A percentile compares a stretch with the other conserved stretches of the same genome.
Evolutionary conservation across 2,113 vertebrate genomes (phyloP).

Genomic region (Alectura lathami): DNA sequence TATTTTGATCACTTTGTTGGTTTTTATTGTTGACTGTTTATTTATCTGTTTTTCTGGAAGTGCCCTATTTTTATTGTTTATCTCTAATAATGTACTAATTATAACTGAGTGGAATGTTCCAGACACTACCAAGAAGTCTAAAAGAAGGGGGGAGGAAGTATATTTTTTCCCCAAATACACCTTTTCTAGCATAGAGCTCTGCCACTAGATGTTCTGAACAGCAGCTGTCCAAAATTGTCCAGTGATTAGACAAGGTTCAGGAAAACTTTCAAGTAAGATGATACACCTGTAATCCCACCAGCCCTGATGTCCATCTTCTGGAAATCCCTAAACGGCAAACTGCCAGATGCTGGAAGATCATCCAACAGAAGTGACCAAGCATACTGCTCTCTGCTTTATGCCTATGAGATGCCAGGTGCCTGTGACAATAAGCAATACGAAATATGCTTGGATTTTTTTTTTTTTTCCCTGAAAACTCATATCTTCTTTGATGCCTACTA

Average conservation of each 20-base stretch:
- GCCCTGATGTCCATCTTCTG: background rate
- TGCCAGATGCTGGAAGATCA: background rate
- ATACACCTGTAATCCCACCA: background rate
- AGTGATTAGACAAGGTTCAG: background rate
- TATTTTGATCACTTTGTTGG: background rate
- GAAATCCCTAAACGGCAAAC: background rate
- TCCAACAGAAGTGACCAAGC: background rate
- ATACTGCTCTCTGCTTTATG: background rate
- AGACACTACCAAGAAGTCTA: background rate
- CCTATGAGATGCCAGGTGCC: background rate
- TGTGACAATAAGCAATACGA: background rate
- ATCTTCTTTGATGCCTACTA: background rate
- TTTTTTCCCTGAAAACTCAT: background rate
- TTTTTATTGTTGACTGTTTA: background rate
- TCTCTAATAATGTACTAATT: background rate
- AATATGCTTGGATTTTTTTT: background rate
- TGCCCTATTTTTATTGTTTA: background rate
- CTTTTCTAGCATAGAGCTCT: background rate
- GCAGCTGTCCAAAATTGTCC: background rate
- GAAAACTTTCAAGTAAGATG: background rate
- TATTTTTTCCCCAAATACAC: background rate
- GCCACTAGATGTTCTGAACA: background rate
- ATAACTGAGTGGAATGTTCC: background rate
- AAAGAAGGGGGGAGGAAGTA: fast-evolving
- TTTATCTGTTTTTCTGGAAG: background rate